These are phyloP conservation scores for Netelia melanura DNA, from an alignment of 2,888 invertebrate species.

Conservation along the genomic window DNA sequence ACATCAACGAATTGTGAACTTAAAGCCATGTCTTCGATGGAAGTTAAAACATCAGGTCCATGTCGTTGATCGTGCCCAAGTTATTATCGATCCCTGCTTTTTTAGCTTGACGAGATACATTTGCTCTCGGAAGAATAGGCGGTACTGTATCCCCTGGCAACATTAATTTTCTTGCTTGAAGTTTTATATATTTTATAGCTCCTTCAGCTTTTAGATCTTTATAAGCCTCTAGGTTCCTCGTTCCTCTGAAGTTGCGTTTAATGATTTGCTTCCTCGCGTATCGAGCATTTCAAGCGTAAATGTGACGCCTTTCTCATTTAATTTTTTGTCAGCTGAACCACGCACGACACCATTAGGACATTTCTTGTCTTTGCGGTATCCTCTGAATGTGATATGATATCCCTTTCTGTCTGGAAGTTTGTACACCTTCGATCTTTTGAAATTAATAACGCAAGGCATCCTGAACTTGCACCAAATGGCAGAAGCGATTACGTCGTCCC, in stretches of 20 bases:
- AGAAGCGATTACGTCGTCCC: constrained; percentile 38
- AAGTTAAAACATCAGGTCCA: background rate
- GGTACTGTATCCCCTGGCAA: constrained; percentile 55
- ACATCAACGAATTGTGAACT: background rate
- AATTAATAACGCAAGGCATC: constrained; percentile 10
- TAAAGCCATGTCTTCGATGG: background rate
- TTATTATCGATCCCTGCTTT: background rate
- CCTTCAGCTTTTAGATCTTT: constrained; percentile 58
- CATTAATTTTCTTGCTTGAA: constrained; percentile 53
- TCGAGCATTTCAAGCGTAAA: constrained; percentile 33
- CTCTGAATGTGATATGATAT: constrained; percentile 16
- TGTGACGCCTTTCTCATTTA: constrained; percentile 9
- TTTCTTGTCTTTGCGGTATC: constrained; percentile 30
- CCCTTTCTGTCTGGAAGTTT: background rate
- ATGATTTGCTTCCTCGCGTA: constrained; percentile 39
- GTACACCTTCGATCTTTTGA: background rate
- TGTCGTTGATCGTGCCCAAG: background rate
- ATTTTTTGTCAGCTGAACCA: constrained; percentile 1
- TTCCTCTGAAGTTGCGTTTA: constrained; percentile 55
- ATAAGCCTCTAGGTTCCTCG: constrained; percentile 24
- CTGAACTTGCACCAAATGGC: constrained; percentile 29
- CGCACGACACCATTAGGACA: constrained; percentile 31
- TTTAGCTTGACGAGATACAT: background rate
- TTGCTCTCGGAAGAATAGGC: constrained; percentile 39
- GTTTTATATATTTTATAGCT: constrained; percentile 43